Conservation (phyloP, 2,797 vertebrate genomes). For the Rhynchotus rufescens region DNA sequence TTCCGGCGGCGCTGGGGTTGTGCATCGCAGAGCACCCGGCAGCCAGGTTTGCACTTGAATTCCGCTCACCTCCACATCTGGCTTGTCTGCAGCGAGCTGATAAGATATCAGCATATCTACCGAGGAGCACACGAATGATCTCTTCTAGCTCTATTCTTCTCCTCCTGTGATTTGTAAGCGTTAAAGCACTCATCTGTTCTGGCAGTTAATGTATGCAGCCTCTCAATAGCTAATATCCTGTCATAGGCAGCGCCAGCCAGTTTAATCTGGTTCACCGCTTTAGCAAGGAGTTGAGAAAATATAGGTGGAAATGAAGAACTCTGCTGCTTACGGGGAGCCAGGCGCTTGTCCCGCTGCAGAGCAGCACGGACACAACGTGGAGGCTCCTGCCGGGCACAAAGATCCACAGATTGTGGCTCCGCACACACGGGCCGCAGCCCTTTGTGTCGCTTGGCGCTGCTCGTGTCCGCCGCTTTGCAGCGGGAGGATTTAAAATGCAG, state of each 20-base stretch:
- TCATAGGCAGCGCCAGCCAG: constrained; percentile 65
- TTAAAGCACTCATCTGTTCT: constrained; percentile 74
- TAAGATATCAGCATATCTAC: constrained; percentile 73
- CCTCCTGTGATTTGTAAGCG: constrained; percentile 60
- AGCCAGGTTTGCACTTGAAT: background rate
- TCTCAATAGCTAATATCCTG: constrained; percentile 74
- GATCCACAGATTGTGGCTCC: background rate
- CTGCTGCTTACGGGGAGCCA: background rate
- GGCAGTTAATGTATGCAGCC: constrained; percentile 72
- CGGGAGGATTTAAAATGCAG: constrained; percentile 35
- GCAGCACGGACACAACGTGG: fast-evolving
- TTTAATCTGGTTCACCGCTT: constrained; percentile 64
- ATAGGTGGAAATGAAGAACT: constrained; percentile 60
- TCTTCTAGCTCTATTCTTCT: constrained; percentile 65
- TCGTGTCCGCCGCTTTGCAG: background rate
- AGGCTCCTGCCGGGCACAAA: background rate
- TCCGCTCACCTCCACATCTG: constrained; percentile 68
- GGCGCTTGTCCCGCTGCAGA: background rate
- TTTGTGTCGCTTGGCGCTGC: background rate
- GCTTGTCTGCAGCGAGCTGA: constrained; percentile 69
- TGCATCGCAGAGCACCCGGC: background rate
- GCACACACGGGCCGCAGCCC: background rate
- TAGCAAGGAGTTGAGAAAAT: constrained; percentile 28
- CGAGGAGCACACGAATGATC: constrained; percentile 66
- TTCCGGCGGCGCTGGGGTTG: background rate